phyloP scores from a whole-genome alignment of 92 coral and sea anemone species.

The Zoanthus gigantus region DNA sequence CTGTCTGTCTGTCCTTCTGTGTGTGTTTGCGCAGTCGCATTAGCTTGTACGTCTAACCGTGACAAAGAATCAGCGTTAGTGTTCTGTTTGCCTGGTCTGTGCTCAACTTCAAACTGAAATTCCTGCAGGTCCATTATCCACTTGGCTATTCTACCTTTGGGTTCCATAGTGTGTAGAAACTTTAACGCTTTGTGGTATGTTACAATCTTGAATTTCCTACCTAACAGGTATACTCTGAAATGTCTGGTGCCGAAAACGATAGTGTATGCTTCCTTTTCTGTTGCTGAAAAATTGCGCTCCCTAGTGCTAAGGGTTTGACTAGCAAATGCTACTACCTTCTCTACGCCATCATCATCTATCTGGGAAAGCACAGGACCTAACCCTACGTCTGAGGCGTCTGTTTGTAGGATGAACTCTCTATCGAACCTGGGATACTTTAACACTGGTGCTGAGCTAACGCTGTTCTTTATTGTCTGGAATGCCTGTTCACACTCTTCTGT shows the following conservation, averaged over 20 bases:
- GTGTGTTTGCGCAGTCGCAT: constrained; percentile 11
- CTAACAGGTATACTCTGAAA: constrained; percentile 49
- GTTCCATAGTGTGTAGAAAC: constrained; percentile 50
- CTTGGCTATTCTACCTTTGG: constrained; percentile 53
- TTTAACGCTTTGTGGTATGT: constrained; percentile 11
- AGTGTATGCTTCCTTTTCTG: constrained; percentile 1
- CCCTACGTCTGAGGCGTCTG: constrained; percentile 3
- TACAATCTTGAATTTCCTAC: constrained; percentile 14
- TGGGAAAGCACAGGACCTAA: constrained; percentile 36
- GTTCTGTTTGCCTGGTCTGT: constrained; percentile 41
- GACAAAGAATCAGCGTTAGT: constrained; percentile 1
- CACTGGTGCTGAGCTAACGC: constrained; percentile 5
- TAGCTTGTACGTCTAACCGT: constrained; percentile 12
- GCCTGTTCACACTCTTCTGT: constrained; percentile 13
- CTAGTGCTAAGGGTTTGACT: constrained; percentile 31
- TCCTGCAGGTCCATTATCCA: constrained; percentile 61
- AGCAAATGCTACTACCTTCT: constrained; percentile 38
- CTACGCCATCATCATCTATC: constrained; percentile 51
- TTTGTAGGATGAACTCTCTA: no score
- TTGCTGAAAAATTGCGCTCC: background rate
- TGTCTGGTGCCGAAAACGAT: constrained; percentile 2
- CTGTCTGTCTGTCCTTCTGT: constrained; percentile 10
- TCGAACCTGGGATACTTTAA: no score
- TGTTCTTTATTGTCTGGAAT: constrained; percentile 5
- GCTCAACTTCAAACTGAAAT: constrained; percentile 43